Conservation (phyloP, 1,140 invertebrate genomes). For the Polypedilum vanderplanki region DNA sequence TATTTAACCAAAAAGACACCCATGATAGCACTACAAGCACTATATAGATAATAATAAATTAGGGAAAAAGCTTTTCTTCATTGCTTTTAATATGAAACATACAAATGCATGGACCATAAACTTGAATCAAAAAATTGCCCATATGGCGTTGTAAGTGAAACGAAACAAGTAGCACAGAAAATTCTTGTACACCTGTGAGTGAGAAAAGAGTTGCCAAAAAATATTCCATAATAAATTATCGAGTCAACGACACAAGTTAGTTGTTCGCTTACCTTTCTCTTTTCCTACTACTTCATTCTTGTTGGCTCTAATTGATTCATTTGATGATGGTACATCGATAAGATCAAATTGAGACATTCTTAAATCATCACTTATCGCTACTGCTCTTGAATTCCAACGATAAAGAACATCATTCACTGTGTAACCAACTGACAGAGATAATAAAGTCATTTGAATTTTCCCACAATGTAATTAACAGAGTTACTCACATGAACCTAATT, state of each 20-base stretch:
- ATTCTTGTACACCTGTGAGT: slow-evolving; percentile 50
- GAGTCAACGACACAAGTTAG: slow-evolving; percentile 32
- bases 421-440: slow-evolving; percentile 64
- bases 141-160: slow-evolving; percentile 78
- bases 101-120: slow-evolving; percentile 73
- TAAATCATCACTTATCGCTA: slow-evolving; percentile 76
- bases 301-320: slow-evolving; percentile 54
- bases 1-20: slow-evolving; percentile 87
- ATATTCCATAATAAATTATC: slow-evolving; percentile 33
- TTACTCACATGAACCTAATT: slow-evolving; percentile 81
- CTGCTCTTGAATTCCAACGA: slow-evolving; percentile 67
- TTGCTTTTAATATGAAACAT: not conserved
- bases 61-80: not conserved
- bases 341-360: slow-evolving; percentile 81
- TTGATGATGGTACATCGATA: slow-evolving; percentile 66
- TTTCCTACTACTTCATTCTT: slow-evolving; percentile 34
- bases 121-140: slow-evolving; percentile 83
- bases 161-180: slow-evolving; percentile 71
- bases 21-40: slow-evolving; percentile 80
- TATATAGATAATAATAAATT: not conserved
- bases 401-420: slow-evolving; percentile 74
- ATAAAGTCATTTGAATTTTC: not conserved
- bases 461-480: too few relatives aligned
- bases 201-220: slow-evolving; percentile 33
- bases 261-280: slow-evolving; percentile 37